phyloP scores from a whole-genome alignment of 2,113 vertebrate genomes.

The Ammospiza nelsoni region DNA sequence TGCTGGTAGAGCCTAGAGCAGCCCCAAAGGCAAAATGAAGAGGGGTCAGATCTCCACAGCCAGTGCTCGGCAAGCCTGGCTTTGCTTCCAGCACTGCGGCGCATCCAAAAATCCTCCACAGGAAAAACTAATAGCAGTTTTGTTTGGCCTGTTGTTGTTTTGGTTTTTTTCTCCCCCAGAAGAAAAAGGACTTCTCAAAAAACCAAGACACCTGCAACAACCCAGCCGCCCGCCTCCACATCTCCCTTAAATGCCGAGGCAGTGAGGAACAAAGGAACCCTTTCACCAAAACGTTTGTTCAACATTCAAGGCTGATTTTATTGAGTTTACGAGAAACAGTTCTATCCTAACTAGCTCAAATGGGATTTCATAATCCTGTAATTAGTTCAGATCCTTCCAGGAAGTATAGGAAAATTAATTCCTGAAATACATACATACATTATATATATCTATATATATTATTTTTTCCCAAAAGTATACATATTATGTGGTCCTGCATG shows the following conservation, averaged over 20 bases:
- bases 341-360: not conserved
- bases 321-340: not conserved
- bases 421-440: not conserved
- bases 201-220: slow-evolving; percentile 41
- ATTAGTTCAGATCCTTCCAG: slow-evolving; percentile 11
- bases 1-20: not conserved
- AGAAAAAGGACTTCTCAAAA: slow-evolving; percentile 8
- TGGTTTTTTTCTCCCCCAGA: not conserved
- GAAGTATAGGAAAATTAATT: not conserved
- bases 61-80: not conserved
- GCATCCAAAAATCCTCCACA: not conserved
- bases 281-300: slow-evolving; percentile 24
- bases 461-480: not conserved
- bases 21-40: not conserved
- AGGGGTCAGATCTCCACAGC: not conserved
- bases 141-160: not conserved
- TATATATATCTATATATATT: not conserved
- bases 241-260: not conserved
- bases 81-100: not conserved
- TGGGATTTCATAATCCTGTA: not conserved
- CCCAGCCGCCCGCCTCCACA: not conserved
- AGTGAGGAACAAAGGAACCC: slow-evolving; percentile 25
- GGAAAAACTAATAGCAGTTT: not conserved
- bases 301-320: slow-evolving; percentile 1
- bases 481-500: not conserved